These are phyloP conservation scores for Phenganax subtilis DNA, from an alignment of 92 coral and sea anemone species.

Conservation along the genomic window DNA sequence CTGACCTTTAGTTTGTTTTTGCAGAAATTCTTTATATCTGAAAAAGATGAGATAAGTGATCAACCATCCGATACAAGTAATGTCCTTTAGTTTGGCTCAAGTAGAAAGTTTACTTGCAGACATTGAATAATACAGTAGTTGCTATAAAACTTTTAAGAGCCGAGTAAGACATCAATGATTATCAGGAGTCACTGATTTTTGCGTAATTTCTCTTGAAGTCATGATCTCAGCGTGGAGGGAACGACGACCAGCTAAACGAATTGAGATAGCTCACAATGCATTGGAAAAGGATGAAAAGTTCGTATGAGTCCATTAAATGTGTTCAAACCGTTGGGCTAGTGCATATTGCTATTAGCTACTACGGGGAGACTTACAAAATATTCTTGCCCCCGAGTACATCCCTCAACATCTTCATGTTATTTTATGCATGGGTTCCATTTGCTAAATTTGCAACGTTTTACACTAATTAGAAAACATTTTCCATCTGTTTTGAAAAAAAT, in stretches of 20 bases:
- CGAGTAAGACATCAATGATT: no score
- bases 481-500: no score
- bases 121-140: no score
- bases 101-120: background rate
- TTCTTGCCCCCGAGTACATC: no score
- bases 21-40: constrained; percentile 93
- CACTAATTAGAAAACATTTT: no score
- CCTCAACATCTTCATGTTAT: no score
- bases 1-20: background rate
- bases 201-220: constrained; percentile 39
- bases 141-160: no score
- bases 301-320: constrained; percentile 15
- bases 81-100: constrained; percentile 10
- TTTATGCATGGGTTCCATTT: no score
- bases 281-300: constrained; percentile 64
- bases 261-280: constrained; percentile 77
- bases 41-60: constrained; percentile 70
- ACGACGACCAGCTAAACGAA: constrained; percentile 83
- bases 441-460: no score
- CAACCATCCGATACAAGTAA: constrained; percentile 82
- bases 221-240: constrained; percentile 95
- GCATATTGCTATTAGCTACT: no score
- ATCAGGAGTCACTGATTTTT: no score
- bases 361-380: no score
- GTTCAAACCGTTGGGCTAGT: background rate